Percentiles rank a stretch among this genome's conserved stretches.
These are phyloP conservation scores for Onthophagus sagittarius DNA, from an alignment of 2,888 invertebrate genomes.

Conservation along the genomic window DNA sequence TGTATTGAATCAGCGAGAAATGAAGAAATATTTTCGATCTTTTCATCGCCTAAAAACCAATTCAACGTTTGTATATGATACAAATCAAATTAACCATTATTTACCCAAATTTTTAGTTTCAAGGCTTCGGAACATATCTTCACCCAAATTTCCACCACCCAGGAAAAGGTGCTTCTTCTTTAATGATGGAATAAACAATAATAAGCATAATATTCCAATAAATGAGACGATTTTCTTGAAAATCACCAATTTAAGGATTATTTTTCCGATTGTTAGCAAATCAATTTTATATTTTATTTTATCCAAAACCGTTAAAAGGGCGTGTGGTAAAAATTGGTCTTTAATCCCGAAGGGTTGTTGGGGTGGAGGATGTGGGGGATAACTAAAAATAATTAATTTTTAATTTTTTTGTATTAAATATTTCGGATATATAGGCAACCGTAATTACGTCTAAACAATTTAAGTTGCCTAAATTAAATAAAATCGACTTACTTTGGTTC, in stretches of 20 bases:
- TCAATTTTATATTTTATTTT: conserved; percentile 68
- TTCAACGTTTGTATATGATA: too few species aligned
- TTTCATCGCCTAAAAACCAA: neutral
- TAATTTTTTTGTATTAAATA: neutral
- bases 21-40: neutral
- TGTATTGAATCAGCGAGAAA: neutral
- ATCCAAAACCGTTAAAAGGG: conserved; percentile 58
- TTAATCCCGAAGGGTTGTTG: conserved; percentile 35
- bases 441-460: neutral
- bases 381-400: neutral
- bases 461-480: conserved; percentile 2
- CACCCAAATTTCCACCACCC: conserved; percentile 26
- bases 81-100: too few species aligned
- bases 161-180: conserved; percentile 35
- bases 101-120: neutral
- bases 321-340: conserved; percentile 49
- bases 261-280: conserved; percentile 68
- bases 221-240: conserved; percentile 81
- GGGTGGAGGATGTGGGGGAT: conserved; percentile 25
- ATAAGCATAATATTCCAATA: conserved; percentile 69
- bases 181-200: conserved; percentile 65
- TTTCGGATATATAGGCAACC: neutral
- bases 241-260: conserved; percentile 69
- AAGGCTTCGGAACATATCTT: conserved; percentile 25
- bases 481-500: neutral